A percentile compares a stretch with the other conserved stretches of the same genome.
phyloP scores from a whole-genome alignment of 2,888 invertebrate genomes.

The Phaonia tiefii region DNA sequence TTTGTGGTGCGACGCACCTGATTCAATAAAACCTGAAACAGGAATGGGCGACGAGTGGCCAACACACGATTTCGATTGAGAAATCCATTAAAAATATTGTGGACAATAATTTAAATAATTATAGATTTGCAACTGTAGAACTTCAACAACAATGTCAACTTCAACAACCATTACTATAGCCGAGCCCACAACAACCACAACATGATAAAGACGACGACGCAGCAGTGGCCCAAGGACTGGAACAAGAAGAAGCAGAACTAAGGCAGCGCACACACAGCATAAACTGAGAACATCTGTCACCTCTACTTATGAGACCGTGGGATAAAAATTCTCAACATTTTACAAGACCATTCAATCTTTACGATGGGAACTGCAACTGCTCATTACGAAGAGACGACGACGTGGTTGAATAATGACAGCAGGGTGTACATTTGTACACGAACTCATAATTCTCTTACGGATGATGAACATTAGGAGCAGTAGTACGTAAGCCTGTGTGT shows the following conservation, averaged over 20 bases:
- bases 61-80: conserved; percentile 26
- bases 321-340: conserved; percentile 74
- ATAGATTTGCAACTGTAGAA: conserved; percentile 56
- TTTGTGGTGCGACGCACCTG: conserved; percentile 11
- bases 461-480: not conserved
- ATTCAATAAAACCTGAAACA: not conserved
- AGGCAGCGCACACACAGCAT: not conserved
- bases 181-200: conserved; percentile 23
- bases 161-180: not conserved
- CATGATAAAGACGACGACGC: not conserved
- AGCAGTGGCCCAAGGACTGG: not conserved
- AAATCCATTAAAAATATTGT: not conserved
- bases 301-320: conserved; percentile 74
- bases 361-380: conserved; percentile 79
- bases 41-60: not conserved
- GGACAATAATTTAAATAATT: conserved; percentile 51
- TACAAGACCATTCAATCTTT: conserved; percentile 72
- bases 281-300: conserved; percentile 79
- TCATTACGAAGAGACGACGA: conserved; percentile 38
- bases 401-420: conserved; percentile 38
- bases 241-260: not conserved
- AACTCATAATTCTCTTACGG: not conserved
- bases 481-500: too few species aligned
- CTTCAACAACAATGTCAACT: conserved; percentile 12
- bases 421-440: conserved; percentile 36